These are phyloP conservation scores for Poicephalus meyeri DNA, from an alignment of 2,113 vertebrate genomes.

Conservation along the genomic window DNA sequence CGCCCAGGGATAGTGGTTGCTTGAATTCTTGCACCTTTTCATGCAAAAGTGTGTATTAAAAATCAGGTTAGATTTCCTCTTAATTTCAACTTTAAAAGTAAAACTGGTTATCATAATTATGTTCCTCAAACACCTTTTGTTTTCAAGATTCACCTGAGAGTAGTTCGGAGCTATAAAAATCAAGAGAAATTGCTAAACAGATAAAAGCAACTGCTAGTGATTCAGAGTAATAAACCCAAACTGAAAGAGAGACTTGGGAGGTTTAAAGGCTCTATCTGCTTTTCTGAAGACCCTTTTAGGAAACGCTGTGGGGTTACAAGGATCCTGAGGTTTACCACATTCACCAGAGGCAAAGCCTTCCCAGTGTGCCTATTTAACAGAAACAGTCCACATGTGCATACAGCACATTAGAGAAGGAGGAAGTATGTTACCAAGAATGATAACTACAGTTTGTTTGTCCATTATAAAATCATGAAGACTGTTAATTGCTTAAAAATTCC, in stretches of 20 bases:
- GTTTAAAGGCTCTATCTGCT: not conserved
- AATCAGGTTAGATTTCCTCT: not conserved
- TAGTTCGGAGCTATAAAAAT: not conserved
- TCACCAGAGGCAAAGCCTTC: not conserved
- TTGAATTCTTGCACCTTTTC: not conserved
- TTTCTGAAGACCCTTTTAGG: not conserved
- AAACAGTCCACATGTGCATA: accelerated
- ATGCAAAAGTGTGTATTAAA: not conserved
- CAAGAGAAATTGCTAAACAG: not conserved
- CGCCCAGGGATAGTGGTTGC: not conserved
- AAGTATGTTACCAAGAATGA: not conserved
- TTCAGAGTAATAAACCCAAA: not conserved
- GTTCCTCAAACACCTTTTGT: not conserved
- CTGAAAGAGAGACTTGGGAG: not conserved
- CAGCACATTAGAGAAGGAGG: not conserved
- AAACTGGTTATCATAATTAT: not conserved
- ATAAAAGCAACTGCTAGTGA: not conserved
- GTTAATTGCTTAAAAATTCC: not conserved
- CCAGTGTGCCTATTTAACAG: not conserved
- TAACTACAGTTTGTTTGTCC: not conserved
- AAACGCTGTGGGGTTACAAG: not conserved
- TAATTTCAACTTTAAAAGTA: not conserved
- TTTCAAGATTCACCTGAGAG: not conserved
- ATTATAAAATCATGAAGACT: not conserved
- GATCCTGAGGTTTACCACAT: not conserved